Conservation (phyloP, 2,888 invertebrate genomes). For the Troides oblongomaculatus region DNA sequence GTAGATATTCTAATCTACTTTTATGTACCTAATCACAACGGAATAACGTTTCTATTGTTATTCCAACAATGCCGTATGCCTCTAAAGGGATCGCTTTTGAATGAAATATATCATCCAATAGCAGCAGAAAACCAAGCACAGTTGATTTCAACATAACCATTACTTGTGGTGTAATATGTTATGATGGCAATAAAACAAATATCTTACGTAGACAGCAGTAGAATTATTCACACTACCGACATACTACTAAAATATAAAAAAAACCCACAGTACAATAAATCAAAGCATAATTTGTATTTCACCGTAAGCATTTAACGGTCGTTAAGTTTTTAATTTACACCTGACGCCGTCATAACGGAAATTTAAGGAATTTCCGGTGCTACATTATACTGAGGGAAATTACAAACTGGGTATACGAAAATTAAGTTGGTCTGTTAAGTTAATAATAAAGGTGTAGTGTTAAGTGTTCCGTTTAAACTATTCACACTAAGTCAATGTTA, state of each 20-base stretch:
- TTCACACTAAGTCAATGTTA: neutral
- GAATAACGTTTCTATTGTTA: neutral
- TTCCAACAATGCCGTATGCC: neutral
- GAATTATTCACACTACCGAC: no score
- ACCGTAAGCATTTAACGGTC: neutral
- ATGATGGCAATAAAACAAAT: no score
- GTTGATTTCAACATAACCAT: neutral
- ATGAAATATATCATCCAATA: neutral
- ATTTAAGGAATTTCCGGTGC: neutral
- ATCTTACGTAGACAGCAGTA: neutral
- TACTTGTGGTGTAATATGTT: neutral
- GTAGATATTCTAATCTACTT: neutral
- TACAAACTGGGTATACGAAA: neutral
- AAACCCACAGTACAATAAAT: neutral
- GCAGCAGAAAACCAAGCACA: neutral
- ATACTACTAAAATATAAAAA: no score
- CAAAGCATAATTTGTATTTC: neutral
- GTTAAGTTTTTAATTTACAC: slow-evolving; percentile 1
- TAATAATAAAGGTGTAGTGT: neutral
- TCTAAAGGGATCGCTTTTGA: neutral
- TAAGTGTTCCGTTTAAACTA: neutral
- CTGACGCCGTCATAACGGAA: slow-evolving; percentile 1
- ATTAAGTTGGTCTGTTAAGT: neutral
- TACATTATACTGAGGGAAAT: neutral
- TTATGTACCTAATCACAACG: neutral